A percentile compares a stretch with the other conserved stretches of the same genome.
Evolutionary conservation across 2,113 vertebrate genomes (phyloP).

Genomic region (Pica pica): DNA sequence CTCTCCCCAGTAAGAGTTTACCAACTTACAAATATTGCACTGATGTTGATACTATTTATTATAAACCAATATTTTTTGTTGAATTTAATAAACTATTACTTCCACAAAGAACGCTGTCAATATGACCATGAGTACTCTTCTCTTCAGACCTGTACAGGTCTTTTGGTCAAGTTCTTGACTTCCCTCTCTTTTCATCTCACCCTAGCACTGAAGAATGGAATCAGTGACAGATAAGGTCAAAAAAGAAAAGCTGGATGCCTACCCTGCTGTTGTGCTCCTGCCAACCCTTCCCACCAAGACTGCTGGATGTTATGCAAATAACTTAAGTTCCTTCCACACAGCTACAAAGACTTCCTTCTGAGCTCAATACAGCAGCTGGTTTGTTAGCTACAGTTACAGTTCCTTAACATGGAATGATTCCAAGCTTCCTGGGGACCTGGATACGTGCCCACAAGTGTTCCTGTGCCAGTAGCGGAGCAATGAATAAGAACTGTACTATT

Average conservation of each 20-base stretch:
- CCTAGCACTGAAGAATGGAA: neutral
- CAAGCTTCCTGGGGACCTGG: constrained; percentile 41
- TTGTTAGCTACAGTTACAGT: constrained; percentile 41
- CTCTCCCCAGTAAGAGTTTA: neutral
- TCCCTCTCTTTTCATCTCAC: neutral
- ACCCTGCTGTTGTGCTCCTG: constrained; percentile 5
- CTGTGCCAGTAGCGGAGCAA: neutral
- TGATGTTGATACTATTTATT: neutral
- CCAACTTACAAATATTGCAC: neutral
- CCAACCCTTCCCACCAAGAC: constrained; percentile 28
- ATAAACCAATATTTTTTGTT: neutral
- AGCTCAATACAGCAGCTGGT: constrained; percentile 39
- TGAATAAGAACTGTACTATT: constrained; percentile 9
- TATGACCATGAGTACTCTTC: neutral
- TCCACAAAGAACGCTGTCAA: neutral
- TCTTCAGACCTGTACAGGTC: neutral
- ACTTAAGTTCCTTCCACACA: constrained; percentile 56
- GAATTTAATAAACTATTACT: neutral
- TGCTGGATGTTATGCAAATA: constrained; percentile 69
- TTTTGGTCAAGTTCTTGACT: neutral
- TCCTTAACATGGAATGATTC: constrained; percentile 9
- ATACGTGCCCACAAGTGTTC: neutral
- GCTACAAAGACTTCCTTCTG: constrained; percentile 59
- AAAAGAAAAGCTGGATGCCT: neutral
- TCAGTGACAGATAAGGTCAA: neutral